These are phyloP conservation scores for Orcinus orca DNA, from an alignment of 2,113 vertebrate genomes.

Conservation along the genomic window DNA sequence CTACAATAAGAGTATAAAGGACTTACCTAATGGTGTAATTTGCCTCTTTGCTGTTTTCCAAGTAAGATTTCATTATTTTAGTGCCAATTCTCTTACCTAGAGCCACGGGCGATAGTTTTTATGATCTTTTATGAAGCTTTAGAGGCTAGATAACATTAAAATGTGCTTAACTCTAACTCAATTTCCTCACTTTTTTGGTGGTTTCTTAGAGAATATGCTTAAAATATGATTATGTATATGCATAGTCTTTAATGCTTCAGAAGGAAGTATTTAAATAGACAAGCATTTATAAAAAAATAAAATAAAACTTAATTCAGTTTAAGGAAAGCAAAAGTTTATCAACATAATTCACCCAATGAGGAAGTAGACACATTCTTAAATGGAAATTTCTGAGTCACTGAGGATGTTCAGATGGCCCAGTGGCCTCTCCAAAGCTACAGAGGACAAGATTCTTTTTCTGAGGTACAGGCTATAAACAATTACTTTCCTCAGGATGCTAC, in stretches of 20 bases:
- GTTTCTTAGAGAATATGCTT: neutral
- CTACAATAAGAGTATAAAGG: neutral
- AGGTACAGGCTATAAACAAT: neutral
- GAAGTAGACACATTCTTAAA: neutral
- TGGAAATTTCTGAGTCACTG: neutral
- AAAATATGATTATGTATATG: neutral
- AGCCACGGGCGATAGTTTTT: neutral
- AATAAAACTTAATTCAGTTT: neutral
- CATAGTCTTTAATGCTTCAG: neutral
- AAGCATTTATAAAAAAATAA: neutral
- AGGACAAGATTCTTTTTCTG: too few species aligned
- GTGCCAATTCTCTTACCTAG: neutral
- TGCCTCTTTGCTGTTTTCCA: neutral
- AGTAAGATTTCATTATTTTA: neutral
- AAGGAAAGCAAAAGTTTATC: neutral
- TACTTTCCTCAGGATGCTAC: neutral
- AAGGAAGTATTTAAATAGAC: neutral
- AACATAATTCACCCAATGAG: neutral
- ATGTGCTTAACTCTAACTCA: neutral
- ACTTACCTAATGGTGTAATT: too few species aligned
- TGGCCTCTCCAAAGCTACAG: neutral
- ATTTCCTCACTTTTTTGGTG: neutral
- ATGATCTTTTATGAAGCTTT: neutral
- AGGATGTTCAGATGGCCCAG: neutral
- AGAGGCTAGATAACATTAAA: neutral